A percentile compares a stretch with the other conserved stretches of the same genome.
Evolutionary conservation across 2,797 vertebrate genomes (phyloP).

Genomic region (Momotus momota): DNA sequence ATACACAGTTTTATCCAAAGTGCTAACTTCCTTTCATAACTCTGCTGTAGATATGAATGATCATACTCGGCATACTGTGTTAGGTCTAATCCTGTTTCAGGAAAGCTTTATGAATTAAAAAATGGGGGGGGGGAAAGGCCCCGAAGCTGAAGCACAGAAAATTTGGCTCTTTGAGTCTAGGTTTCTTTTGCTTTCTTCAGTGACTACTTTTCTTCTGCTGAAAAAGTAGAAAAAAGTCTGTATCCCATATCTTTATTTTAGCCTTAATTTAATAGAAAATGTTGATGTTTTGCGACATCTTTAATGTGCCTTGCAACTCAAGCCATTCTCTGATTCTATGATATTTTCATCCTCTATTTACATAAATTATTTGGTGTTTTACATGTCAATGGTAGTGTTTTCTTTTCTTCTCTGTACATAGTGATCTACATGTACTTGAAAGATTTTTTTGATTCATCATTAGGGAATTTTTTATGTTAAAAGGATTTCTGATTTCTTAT

Average conservation of each 20-base stretch:
- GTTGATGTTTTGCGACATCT: not conserved
- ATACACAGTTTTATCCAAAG: not conserved
- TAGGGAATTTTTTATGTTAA: not conserved
- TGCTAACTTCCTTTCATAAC: not conserved
- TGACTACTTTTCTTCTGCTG: not conserved
- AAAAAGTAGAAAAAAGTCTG: not conserved
- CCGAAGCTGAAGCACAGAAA: not conserved
- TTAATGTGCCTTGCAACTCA: too few species aligned
- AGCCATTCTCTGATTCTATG: not conserved
- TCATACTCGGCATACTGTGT: not conserved
- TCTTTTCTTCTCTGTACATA: accelerated
- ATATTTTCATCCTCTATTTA: not conserved
- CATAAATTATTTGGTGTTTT: not conserved
- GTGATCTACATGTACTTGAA: not conserved
- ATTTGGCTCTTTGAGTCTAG: not conserved
- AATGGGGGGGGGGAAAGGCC: too few species aligned
- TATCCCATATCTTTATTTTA: not conserved
- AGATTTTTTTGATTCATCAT: not conserved
- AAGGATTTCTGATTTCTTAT: too few species aligned
- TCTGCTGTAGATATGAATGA: accelerated
- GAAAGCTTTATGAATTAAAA: not conserved
- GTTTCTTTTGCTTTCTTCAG: not conserved
- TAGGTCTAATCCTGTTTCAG: not conserved
- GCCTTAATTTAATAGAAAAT: not conserved
- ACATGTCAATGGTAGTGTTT: not conserved